phyloP scores from a whole-genome alignment of 2,113 vertebrate species.

The Labeo rohita region DNA sequence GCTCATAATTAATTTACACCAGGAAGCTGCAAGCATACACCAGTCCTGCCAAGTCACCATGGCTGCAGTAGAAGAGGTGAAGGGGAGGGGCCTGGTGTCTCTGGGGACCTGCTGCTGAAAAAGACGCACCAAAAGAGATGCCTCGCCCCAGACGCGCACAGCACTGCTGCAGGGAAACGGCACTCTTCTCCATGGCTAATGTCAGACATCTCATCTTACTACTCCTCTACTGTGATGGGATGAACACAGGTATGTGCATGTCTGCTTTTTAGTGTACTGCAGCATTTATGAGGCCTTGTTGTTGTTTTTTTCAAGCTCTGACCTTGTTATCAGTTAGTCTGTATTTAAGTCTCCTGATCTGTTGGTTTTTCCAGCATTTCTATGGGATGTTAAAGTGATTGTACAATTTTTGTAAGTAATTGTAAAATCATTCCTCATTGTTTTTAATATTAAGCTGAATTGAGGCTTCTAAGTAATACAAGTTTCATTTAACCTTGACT shows the following conservation, averaged over 20 bases:
- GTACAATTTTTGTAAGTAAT: neutral
- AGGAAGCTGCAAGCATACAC: conserved; percentile 31
- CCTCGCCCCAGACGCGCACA: neutral
- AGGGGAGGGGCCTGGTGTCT: conserved; percentile 19
- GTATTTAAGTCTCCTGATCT: neutral
- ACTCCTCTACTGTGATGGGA: conserved; percentile 61
- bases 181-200: conserved; percentile 59
- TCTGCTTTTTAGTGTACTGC: conserved; percentile 20
- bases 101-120: neutral
- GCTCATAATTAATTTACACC: conserved; percentile 54
- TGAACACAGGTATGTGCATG: conserved; percentile 68
- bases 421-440: neutral
- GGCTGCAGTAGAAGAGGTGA: conserved; percentile 40
- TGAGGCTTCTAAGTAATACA: neutral
- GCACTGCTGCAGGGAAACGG: conserved; percentile 28
- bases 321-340: conserved; percentile 55
- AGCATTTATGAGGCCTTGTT: neutral
- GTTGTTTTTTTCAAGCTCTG: neutral
- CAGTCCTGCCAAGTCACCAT: conserved; percentile 66
- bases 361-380: neutral
- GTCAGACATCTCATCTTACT: conserved; percentile 57
- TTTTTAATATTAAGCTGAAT: neutral
- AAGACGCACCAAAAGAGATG: conserved; percentile 29
- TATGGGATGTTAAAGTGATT: neutral
- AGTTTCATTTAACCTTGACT: conserved; percentile 28